Evolutionary conservation across 2,888 invertebrate genomes (phyloP).

Genomic region (Diaperis boleti): DNA sequence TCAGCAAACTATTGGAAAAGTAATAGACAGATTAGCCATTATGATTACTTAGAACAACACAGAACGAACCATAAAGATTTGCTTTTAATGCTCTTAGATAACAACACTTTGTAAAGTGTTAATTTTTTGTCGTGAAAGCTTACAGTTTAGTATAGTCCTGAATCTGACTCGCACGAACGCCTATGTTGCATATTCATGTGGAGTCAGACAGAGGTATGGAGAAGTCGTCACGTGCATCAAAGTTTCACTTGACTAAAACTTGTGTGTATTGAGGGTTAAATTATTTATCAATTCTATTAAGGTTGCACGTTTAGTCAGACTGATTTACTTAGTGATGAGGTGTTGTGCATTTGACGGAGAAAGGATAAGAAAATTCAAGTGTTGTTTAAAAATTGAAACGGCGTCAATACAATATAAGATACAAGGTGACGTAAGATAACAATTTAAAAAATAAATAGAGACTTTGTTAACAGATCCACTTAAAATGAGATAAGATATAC

Average conservation of each 20-base stretch:
- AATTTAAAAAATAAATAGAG: no score
- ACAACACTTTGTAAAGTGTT: conserved; percentile 21
- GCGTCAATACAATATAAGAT: no score
- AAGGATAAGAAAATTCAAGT: conserved; percentile 12
- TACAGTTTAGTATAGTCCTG: background rate
- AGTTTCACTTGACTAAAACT: conserved; percentile 30
- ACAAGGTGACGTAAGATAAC: no score
- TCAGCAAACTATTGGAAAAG: conserved; percentile 41
- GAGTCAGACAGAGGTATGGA: conserved; percentile 10
- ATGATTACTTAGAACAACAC: conserved; percentile 35
- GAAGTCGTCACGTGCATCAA: conserved; percentile 35
- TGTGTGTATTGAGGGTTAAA: conserved; percentile 8
- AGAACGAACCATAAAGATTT: conserved; percentile 25
- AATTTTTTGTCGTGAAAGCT: conserved; percentile 22
- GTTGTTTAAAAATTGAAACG: conserved; percentile 23
- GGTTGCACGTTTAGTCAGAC: background rate
- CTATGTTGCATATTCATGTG: conserved; percentile 26
- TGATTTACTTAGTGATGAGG: conserved; percentile 15
- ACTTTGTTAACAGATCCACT: no score
- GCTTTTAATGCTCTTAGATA: conserved; percentile 27
- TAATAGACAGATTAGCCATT: conserved; percentile 40
- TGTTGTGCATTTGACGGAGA: background rate
- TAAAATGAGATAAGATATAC: no score
- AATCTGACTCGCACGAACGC: conserved; percentile 2
- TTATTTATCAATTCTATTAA: conserved; percentile 21